Evolutionary conservation across 2,888 invertebrate genomes (phyloP).

Genomic region (Strigamia crassipes): DNA sequence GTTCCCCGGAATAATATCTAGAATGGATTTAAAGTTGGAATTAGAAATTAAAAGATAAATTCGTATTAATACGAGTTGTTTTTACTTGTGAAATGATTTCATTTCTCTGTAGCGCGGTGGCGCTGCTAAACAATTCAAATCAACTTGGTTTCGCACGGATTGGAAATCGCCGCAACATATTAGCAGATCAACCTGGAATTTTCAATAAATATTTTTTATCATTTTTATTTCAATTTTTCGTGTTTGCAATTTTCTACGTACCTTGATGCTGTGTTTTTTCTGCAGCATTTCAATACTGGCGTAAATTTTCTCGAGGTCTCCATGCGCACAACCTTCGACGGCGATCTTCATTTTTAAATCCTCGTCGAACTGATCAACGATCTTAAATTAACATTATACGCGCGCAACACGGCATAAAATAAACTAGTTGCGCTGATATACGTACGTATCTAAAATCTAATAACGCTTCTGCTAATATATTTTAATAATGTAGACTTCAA

Average conservation of each 20-base stretch:
- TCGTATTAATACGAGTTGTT: neutral
- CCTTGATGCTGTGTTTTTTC: slow-evolving; percentile 71
- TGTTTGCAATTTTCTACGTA: neutral
- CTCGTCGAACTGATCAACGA: too few species aligned
- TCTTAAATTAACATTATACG: too few species aligned
- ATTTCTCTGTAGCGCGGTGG: slow-evolving; percentile 87
- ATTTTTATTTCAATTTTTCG: neutral
- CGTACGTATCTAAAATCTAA: too few species aligned
- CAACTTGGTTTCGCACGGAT: slow-evolving; percentile 84
- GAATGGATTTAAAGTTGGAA: slow-evolving; percentile 46
- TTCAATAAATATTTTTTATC: neutral
- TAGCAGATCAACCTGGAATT: slow-evolving; percentile 72
- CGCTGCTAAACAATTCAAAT: slow-evolving; percentile 93
- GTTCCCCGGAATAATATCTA: slow-evolving; percentile 93
- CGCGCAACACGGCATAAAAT: too few species aligned
- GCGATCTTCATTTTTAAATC: slow-evolving; percentile 77
- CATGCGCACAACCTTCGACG: slow-evolving; percentile 97
- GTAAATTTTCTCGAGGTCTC: slow-evolving; percentile 95
- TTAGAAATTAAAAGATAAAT: neutral
- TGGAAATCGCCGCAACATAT: slow-evolving; percentile 99
- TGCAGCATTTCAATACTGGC: slow-evolving; percentile 78
- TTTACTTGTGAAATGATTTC: slow-evolving; percentile 92
- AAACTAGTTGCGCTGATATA: too few species aligned
- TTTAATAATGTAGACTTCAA: too few species aligned
- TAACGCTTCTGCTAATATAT: too few species aligned